Evolutionary conservation across 1,140 invertebrate genomes (phyloP).

Genomic region (Dendrolimus kikuchii): DNA sequence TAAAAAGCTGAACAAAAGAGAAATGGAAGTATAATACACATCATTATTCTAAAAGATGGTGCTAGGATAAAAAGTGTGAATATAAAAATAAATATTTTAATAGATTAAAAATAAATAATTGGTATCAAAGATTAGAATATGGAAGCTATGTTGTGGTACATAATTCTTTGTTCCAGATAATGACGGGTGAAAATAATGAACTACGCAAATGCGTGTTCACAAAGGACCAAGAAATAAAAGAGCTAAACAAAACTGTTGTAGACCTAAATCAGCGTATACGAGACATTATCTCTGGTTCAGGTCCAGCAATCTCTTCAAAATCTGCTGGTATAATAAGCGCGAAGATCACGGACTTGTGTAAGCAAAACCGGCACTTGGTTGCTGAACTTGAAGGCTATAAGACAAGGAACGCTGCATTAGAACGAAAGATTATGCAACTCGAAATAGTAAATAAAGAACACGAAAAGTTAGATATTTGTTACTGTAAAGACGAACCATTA

Average conservation of each 20-base stretch:
- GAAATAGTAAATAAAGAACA: constrained; percentile 48
- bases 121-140: background rate
- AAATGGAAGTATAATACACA: too few species aligned
- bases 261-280: constrained; percentile 73
- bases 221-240: constrained; percentile 69
- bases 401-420: constrained; percentile 62
- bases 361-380: constrained; percentile 72
- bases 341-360: constrained; percentile 73
- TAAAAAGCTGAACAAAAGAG: too few species aligned
- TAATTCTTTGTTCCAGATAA: constrained; percentile 29
- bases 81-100: too few species aligned
- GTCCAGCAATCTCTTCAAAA: constrained; percentile 65
- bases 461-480: constrained; percentile 42
- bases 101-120: too few species aligned
- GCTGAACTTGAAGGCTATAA: constrained; percentile 71
- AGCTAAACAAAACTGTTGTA: constrained; percentile 63
- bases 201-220: constrained; percentile 58
- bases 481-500: constrained; percentile 45
- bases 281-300: constrained; percentile 69
- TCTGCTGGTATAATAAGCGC: constrained; percentile 67
- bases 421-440: constrained; percentile 61
- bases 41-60: too few species aligned
- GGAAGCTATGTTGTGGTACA: background rate
- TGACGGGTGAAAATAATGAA: constrained; percentile 59
- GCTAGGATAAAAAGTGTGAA: too few species aligned